Base-by-base conservation (phyloP, 2,113 vertebrate genomes). In the Phrynosoma platyrhinos region DNA sequence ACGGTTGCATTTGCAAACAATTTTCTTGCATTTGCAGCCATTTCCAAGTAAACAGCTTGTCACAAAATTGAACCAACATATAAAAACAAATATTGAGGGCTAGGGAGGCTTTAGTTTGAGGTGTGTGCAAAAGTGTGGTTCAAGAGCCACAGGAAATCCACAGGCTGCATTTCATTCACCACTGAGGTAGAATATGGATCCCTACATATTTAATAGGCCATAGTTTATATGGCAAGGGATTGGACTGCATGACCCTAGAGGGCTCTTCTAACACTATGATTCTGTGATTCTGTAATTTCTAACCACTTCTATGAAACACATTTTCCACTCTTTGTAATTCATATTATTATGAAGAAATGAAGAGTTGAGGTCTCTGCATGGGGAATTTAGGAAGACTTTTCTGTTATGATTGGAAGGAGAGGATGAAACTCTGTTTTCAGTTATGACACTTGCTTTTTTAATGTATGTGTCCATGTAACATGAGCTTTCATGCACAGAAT, bases 251-350 rank as follows among this genome's bases (percentile, higher is more conserved):
- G 47, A 7, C 47, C 7, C 47, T 7, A 6, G 47, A 47, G 7
- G 47, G 5, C 47, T 47, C 47, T 47, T 47, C 47, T 4, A 47
- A 47, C 47, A 6, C 47, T 47, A 47, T 47, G 47, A 47, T 7
- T 47, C 47, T 1, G 5, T 47, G 47, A 47, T 7, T 47, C 47
- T 1, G 7, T 47, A 7, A 47, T 47, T 47, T 47, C 47, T 47
- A 47, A 5, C 62, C 30, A 79, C 75, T 79, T 68, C 62, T 68
- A 7, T 62, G 14, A 32, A 76, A 23, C 72, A 76, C 27, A 52
- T 86, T 86, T 86, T 69, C 76, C 36, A 47, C 25, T 76, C 9
- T 30, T 72, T 55, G 47, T 82, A 79, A 79, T 74, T 75, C 18
- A 12, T 55, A 55, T 79, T 55, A 27, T 30, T 79, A 79, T 55